These are phyloP conservation scores for Chloromyia formosa DNA, from an alignment of 2,888 invertebrate species.

Conservation along the genomic window DNA sequence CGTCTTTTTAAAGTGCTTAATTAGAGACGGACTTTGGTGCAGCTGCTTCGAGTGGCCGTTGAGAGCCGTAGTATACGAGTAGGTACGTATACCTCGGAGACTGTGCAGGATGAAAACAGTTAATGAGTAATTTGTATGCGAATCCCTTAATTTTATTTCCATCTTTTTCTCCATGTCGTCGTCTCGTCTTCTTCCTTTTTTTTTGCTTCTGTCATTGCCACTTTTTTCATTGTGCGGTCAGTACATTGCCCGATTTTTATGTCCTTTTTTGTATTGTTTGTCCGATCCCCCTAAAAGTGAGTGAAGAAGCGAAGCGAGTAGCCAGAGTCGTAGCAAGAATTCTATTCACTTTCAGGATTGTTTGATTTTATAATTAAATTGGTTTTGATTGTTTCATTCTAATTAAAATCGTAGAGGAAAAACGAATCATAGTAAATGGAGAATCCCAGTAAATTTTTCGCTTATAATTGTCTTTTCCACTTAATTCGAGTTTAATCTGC, in stretches of 20 bases:
- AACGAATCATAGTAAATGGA: not conserved
- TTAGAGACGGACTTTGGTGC: conserved; percentile 14
- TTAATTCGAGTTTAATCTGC: conserved; percentile 8
- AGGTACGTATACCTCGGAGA: not conserved
- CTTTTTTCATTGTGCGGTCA: not conserved
- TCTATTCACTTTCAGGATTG: not conserved
- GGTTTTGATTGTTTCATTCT: not conserved
- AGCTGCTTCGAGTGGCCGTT: too few relatives aligned
- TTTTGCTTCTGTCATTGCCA: conserved; percentile 5
- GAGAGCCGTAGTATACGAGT: not conserved
- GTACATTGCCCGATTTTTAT: not conserved
- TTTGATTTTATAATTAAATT: conserved; percentile 18
- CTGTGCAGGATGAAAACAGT: conserved; percentile 10
- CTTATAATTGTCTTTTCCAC: not conserved
- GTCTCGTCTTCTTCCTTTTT: not conserved
- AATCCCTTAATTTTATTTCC: conserved; percentile 35
- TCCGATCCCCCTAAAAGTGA: not conserved
- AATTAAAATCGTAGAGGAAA: not conserved
- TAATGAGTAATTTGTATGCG: conserved; percentile 48
- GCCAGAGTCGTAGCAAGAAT: not conserved
- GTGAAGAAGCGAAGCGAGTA: too few relatives aligned
- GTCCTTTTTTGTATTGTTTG: not conserved
- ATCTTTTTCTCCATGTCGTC: conserved; percentile 8
- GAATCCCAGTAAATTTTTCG: not conserved
- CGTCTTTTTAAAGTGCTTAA: conserved; percentile 44